Conservation (phyloP, 2,113 vertebrate species). For the Cephalopholis sonnerati region DNA sequence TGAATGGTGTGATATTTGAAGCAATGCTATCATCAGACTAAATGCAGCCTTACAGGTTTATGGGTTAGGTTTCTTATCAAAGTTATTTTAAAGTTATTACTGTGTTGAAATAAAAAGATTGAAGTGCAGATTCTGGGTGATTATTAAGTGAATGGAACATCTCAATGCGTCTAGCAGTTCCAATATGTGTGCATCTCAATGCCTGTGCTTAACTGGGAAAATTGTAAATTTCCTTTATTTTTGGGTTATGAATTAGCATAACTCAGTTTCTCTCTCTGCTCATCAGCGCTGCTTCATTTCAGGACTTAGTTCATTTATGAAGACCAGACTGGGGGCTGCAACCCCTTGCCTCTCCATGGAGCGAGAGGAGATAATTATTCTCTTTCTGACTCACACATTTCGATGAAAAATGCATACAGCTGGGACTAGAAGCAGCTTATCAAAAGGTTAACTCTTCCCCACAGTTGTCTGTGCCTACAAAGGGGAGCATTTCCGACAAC, state of each 20-base stretch:
- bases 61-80: too few species aligned
- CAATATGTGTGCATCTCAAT: neutral
- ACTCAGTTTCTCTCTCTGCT: constrained; percentile 40
- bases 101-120: too few species aligned
- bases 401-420: constrained; percentile 80
- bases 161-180: neutral
- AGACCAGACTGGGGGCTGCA: constrained; percentile 67
- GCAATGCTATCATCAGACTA: neutral
- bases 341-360: constrained; percentile 50
- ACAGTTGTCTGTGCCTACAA: constrained; percentile 72
- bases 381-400: constrained; percentile 77
- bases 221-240: constrained; percentile 20
- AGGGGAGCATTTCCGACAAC: constrained; percentile 62
- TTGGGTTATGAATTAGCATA: constrained; percentile 43
- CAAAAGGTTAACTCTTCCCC: constrained; percentile 81
- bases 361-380: constrained; percentile 79
- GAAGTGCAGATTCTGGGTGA: too few species aligned
- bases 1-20: neutral
- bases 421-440: constrained; percentile 76
- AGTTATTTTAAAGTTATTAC: too few species aligned
- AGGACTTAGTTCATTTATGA: constrained; percentile 60
- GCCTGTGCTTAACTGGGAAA: neutral
- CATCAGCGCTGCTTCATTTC: constrained; percentile 48
- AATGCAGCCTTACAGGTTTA: too few species aligned
- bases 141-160: too few species aligned